These are phyloP conservation scores for Lucilia sericata DNA, from an alignment of 1,140 invertebrate species.

Conservation along the genomic window DNA sequence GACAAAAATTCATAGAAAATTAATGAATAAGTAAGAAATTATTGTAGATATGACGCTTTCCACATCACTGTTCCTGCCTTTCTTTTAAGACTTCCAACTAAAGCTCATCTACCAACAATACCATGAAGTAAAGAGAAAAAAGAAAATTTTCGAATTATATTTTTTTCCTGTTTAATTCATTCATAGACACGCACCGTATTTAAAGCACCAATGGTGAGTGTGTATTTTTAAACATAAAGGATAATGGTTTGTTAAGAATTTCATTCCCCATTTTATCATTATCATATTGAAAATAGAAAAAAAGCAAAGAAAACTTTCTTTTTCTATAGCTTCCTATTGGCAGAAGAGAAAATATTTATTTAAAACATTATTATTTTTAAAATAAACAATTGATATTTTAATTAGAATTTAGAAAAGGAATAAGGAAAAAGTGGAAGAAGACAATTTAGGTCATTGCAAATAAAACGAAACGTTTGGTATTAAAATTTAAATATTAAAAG, in stretches of 20 bases:
- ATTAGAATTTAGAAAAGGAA: constrained; percentile 7
- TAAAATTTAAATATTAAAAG: not conserved
- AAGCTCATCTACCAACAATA: not conserved
- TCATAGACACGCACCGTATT: constrained; percentile 41
- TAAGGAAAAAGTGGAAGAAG: not conserved
- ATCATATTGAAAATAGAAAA: not conserved
- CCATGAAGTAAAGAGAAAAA: not conserved
- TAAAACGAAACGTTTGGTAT: not conserved
- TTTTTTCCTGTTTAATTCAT: constrained; percentile 29
- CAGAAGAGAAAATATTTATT: constrained; percentile 35
- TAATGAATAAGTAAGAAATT: too few species aligned
- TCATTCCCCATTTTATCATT: constrained; percentile 36
- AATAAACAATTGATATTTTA: constrained; percentile 43
- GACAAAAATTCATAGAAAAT: too few species aligned
- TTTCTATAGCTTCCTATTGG: not conserved
- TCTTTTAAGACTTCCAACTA: too few species aligned
- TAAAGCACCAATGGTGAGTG: not conserved
- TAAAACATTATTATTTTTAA: constrained; percentile 27
- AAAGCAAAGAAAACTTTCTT: not conserved
- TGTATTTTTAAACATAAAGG: constrained; percentile 31
- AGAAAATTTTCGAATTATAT: not conserved
- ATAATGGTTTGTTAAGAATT: constrained; percentile 39
- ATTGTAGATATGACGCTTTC: too few species aligned
- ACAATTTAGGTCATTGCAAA: not conserved
- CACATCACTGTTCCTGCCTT: too few species aligned